Percentiles rank a stretch among this genome's conserved stretches.
These are phyloP conservation scores for Herminia tarsipennalis DNA, from an alignment of 2,888 invertebrate genomes.

Conservation along the genomic window DNA sequence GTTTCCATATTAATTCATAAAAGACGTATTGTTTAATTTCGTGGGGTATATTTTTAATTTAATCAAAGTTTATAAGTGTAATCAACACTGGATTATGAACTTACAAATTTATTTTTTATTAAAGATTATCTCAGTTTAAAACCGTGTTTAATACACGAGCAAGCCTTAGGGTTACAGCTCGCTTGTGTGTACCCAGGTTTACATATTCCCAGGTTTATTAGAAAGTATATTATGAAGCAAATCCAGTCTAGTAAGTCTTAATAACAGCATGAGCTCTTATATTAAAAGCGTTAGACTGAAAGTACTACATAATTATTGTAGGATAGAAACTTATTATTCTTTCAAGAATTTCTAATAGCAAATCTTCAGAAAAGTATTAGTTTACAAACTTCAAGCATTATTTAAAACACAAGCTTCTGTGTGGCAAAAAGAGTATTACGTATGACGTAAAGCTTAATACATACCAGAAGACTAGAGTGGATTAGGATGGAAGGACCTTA, in stretches of 20 bases:
- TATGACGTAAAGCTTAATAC: no score
- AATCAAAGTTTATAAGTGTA: no score
- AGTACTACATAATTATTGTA: neutral
- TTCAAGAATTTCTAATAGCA: neutral
- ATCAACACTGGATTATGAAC: no score
- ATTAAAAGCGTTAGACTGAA: slow-evolving; percentile 9
- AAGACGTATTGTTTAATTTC: no score
- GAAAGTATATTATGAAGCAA: neutral
- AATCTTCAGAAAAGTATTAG: neutral
- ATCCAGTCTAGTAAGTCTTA: neutral
- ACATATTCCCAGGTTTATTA: neutral
- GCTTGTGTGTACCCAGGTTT: no score
- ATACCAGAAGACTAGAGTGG: no score
- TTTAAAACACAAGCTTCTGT: neutral
- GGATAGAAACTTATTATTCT: neutral
- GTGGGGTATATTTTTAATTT: no score
- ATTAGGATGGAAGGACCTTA: no score
- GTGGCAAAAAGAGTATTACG: neutral
- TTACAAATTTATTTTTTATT: no score
- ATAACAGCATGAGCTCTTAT: neutral
- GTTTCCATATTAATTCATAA: no score
- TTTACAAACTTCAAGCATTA: neutral
- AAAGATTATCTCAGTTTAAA: slow-evolving; percentile 2
- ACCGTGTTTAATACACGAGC: no score
- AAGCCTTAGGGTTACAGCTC: no score